Conservation (phyloP, 1,140 invertebrate genomes). For the Gerris buenoi region DNA sequence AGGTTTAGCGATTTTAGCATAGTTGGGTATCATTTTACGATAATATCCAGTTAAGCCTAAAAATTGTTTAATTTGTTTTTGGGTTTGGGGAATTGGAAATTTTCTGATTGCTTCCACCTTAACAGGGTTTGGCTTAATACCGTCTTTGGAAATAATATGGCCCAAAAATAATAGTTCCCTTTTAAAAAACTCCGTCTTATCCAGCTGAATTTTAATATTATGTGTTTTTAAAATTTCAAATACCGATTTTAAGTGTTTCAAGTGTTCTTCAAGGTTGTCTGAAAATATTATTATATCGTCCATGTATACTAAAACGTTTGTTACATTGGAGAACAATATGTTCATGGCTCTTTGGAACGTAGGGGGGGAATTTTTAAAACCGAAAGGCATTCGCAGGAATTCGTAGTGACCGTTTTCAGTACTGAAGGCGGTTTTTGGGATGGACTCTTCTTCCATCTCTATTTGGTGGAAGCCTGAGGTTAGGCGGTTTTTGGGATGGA, state of each 20-base stretch:
- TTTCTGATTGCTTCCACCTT: conserved; percentile 23
- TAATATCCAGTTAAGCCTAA: conserved; percentile 29
- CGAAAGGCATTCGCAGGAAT: conserved; percentile 18
- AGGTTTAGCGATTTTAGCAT: conserved; percentile 24
- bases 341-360: conserved; percentile 25
- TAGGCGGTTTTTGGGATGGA: conserved; percentile 21
- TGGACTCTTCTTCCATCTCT: conserved; percentile 14
- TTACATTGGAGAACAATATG: conserved; percentile 11
- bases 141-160: conserved; percentile 24
- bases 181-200: conserved; percentile 22
- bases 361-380: conserved; percentile 11
- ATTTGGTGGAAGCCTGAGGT: conserved; percentile 27
- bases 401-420: conserved; percentile 15
- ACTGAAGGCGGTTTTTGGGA: conserved; percentile 19
- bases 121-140: conserved; percentile 24
- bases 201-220: conserved; percentile 20
- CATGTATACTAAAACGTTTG: conserved; percentile 26
- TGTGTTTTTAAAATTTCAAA: conserved; percentile 16
- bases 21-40: conserved; percentile 26
- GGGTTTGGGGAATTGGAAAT: conserved; percentile 26
- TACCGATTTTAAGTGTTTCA: conserved; percentile 19
- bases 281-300: conserved; percentile 32
- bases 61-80: conserved; percentile 30
- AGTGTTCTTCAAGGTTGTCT: conserved; percentile 27
- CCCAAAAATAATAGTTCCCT: conserved; percentile 26